Evolutionary conservation across 2,888 invertebrate genomes (phyloP).

Genomic region (Anodontia alba): DNA sequence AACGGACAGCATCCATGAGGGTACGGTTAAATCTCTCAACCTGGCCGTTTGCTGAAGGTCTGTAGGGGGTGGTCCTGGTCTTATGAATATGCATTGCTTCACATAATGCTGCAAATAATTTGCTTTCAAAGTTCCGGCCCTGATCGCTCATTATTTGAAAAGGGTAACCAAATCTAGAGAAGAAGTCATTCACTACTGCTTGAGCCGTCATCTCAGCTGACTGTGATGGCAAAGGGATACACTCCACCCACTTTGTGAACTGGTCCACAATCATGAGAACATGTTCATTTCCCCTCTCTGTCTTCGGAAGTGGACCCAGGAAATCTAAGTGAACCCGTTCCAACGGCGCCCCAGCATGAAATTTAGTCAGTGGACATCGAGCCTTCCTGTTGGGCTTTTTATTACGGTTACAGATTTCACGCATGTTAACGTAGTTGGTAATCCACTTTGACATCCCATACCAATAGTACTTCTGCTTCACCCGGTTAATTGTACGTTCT

Average conservation of each 20-base stretch:
- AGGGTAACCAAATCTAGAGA: constrained; percentile 7
- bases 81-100: constrained; percentile 9
- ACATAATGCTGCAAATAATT: constrained; percentile 20
- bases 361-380: background rate
- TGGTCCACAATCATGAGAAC: too few species aligned
- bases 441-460: constrained; percentile 19
- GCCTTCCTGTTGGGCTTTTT: background rate
- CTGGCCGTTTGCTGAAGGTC: background rate
- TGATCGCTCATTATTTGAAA: constrained; percentile 14
- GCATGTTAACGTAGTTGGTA: background rate
- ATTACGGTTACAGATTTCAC: background rate
- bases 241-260: too few species aligned
- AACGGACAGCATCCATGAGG: constrained; percentile 8
- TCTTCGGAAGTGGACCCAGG: background rate
- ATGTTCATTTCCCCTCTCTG: background rate
- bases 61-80: too few species aligned
- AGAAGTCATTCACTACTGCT: constrained; percentile 18
- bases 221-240: too few species aligned
- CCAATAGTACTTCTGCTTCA: constrained; percentile 31
- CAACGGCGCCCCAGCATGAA: background rate
- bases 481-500: background rate
- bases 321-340: background rate
- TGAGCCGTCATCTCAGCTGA: too few species aligned
- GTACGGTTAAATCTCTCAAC: background rate
- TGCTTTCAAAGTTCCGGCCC: constrained; percentile 20